phyloP scores from a whole-genome alignment of 2,888 invertebrate genomes.

The Catonia carolina region DNA sequence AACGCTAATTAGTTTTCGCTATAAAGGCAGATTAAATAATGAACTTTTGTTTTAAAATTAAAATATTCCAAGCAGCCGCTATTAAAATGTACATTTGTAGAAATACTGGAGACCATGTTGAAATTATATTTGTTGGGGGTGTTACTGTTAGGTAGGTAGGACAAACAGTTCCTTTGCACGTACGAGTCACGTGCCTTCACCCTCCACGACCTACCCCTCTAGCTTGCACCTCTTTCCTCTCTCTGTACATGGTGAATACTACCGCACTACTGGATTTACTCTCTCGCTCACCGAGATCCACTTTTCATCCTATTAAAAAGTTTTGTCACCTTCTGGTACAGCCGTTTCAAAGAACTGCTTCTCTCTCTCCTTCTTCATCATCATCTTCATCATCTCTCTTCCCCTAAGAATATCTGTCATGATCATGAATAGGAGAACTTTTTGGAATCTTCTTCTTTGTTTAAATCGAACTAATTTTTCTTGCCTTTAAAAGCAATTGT shows the following conservation, averaged over 20 bases:
- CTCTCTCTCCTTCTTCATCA: too few species aligned
- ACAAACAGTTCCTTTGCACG: slow-evolving; percentile 3
- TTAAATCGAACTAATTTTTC: too few species aligned
- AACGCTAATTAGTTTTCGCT: slow-evolving; percentile 3
- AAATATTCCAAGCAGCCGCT: too few species aligned
- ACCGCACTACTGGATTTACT: neutral
- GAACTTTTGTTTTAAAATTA: neutral
- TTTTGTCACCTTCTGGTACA: slow-evolving; percentile 12
- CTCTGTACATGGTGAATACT: neutral
- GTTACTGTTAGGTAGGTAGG: neutral
- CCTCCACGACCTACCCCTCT: neutral
- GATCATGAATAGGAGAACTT: too few species aligned
- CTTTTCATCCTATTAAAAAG: slow-evolving; percentile 15
- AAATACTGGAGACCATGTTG: neutral
- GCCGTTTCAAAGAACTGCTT: neutral
- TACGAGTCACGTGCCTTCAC: slow-evolving; percentile 8
- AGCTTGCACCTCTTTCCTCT: neutral
- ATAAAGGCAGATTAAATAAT: neutral
- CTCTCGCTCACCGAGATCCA: slow-evolving; percentile 1
- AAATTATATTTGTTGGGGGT: neutral
- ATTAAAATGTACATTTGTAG: too few species aligned
- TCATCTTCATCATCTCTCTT: too few species aligned
- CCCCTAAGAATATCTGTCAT: too few species aligned
- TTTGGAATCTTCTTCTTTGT: too few species aligned
- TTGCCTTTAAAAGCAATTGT: too few species aligned